Evolutionary conservation across 1,140 invertebrate genomes (phyloP).

Genomic region (Daktulosphaira vitifoliae): DNA sequence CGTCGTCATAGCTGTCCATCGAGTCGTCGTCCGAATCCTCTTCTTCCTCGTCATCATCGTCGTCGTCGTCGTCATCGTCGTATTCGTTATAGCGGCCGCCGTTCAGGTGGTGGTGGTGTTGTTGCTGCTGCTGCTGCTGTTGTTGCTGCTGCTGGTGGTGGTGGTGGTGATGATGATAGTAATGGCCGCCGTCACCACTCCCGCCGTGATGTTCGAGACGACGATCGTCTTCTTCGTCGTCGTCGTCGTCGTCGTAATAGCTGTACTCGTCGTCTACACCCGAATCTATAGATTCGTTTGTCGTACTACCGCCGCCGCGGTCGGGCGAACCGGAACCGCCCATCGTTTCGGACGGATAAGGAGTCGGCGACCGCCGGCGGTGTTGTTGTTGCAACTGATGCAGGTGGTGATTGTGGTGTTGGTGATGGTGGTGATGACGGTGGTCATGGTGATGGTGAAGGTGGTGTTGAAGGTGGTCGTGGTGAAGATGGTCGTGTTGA

Average conservation of each 20-base stretch:
- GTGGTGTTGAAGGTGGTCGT: conserved; percentile 45
- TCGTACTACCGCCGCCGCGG: conserved; percentile 35
- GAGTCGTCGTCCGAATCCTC: background rate
- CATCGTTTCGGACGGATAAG: background rate
- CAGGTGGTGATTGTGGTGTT: background rate
- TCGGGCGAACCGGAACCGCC: too few species aligned
- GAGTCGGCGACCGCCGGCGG: background rate
- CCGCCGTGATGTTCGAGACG: background rate
- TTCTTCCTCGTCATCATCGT: conserved; percentile 3
- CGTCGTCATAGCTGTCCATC: background rate
- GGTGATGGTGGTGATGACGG: conserved; percentile 18
- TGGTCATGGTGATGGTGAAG: too few species aligned
- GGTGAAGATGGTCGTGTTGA: conserved; percentile 38
- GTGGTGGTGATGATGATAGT: too few species aligned
- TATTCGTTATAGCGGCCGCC: background rate
- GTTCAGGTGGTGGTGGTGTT: too few species aligned
- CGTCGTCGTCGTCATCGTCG: background rate
- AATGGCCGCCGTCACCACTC: background rate
- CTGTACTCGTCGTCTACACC: conserved; percentile 5
- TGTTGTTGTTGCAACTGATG: conserved; percentile 14
- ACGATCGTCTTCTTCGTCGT: background rate
- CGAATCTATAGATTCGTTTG: conserved; percentile 17
- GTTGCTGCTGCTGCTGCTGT: too few species aligned
- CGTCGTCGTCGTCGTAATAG: background rate
- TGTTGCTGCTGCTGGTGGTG: too few species aligned